Evolutionary conservation across 2,113 vertebrate species (phyloP), one percentile per base, ranked within the genome.

Genomic region (Oncorhynchus gorbuscha): DNA sequence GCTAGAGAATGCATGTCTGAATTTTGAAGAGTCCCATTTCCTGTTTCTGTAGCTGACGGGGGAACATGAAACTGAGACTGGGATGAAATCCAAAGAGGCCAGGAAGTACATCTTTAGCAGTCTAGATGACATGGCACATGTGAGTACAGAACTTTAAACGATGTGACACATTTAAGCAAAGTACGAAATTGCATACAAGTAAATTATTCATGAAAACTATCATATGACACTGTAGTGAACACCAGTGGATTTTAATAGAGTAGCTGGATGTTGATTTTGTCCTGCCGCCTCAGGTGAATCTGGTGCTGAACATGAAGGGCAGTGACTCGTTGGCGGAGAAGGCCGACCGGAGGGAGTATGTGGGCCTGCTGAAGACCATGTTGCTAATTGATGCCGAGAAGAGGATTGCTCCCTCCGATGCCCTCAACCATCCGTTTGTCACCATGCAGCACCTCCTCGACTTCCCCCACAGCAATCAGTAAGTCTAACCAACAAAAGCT

Each of bases 71-170:
- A 93, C 95, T 74, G 98, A 99, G 92, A 99, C 98, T 26, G 95
- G 96, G 73, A 96, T 99, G 90, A 99, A 99, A 92, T 99, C 98
- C 86, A 99, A 99, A 93, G 98, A 99, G 89, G 97, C 98, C 91
- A 94, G 98, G 81, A 99, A 99, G 92, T 99, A 98, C 90, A 98
- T 99, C 93, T 99, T 99, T 91, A 97, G 92, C 94, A 97, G 94
- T 94, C 94, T 99, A 93, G 96, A 97, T 83, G 98, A 99, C 86
- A 94, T 99, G 82, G 95, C 94, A 91, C 96, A 99, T 2, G 98
- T 99, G 90, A 96, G 97, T 96, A 85, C 39, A 35, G 16, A 20
- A 14, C 51, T 55, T 14, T 16, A 4, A 55, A 55, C 51, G 4
- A 55, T 55, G 3, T 55, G 16, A 55, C 16, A 4, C 39, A 45